Percentiles rank a stretch among this genome's conserved stretches.
Evolutionary conservation across 2,888 invertebrate genomes (phyloP).

Genomic region (Scaptomyza caliginosa): DNA sequence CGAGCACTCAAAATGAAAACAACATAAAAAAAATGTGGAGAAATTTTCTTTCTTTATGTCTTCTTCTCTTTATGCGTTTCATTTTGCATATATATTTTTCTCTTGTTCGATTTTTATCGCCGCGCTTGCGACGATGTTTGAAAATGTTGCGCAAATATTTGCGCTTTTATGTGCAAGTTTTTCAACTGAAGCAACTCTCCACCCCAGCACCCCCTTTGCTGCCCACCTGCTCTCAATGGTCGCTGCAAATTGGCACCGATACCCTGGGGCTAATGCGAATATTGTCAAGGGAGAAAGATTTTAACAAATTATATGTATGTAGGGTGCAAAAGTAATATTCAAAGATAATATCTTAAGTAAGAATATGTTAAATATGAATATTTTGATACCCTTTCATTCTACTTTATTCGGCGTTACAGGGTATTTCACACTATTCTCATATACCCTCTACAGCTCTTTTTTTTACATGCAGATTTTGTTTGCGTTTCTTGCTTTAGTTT

Average conservation of each 20-base stretch:
- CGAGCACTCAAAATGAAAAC: conserved; percentile 25
- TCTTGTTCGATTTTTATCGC: conserved; percentile 74
- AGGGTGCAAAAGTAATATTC: background rate
- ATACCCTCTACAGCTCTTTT: conserved; percentile 16
- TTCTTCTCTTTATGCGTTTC: conserved; percentile 55
- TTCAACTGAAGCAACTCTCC: conserved; percentile 20
- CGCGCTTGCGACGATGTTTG: conserved; percentile 54
- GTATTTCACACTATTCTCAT: background rate
- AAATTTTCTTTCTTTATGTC: conserved; percentile 33
- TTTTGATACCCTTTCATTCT: background rate
- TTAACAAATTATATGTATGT: too few relatives aligned
- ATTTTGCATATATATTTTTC: conserved; percentile 70
- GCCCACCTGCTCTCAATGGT: conserved; percentile 3
- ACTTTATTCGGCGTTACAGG: too few relatives aligned
- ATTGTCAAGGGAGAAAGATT: background rate
- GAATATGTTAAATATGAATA: background rate
- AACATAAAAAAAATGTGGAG: conserved; percentile 8
- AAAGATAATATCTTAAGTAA: background rate
- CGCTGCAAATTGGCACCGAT: too few relatives aligned
- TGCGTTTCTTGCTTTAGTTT: background rate
- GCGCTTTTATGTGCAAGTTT: conserved; percentile 75
- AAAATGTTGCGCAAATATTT: conserved; percentile 78
- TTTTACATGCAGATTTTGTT: conserved; percentile 60
- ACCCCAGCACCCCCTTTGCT: background rate
- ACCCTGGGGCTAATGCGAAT: background rate